A percentile compares a stretch with the other conserved stretches of the same genome.
Evolutionary conservation across 2,113 vertebrate species (phyloP).

Genomic region (Lepus timidus): DNA sequence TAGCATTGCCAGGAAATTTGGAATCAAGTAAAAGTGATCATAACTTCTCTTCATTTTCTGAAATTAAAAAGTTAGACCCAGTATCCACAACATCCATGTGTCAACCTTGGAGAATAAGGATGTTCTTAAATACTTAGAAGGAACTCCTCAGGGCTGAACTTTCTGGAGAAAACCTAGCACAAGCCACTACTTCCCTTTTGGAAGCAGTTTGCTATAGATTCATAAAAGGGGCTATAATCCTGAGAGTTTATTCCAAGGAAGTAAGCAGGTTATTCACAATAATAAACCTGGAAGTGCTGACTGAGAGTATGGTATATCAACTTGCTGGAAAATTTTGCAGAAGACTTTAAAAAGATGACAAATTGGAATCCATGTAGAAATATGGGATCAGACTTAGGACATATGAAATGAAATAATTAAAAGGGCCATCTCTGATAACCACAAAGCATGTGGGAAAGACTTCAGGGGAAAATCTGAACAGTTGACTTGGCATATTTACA

Average conservation of each 20-base stretch:
- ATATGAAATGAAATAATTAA: constrained; percentile 6
- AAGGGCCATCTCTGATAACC: not conserved
- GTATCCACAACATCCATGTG: not conserved
- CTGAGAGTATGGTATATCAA: not conserved
- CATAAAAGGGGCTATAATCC: not conserved
- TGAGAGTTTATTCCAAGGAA: constrained; percentile 11
- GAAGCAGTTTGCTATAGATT: not conserved
- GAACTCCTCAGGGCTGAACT: not conserved
- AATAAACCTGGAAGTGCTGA: constrained; percentile 30
- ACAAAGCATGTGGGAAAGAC: not conserved
- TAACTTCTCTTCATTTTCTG: not conserved
- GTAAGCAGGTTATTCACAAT: not conserved
- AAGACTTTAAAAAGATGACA: constrained; percentile 27
- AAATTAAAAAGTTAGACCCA: not conserved
- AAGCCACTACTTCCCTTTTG: not conserved
- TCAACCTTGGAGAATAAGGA: not conserved
- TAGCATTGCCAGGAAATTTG: not conserved
- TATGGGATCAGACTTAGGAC: constrained; percentile 4
- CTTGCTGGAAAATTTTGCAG: constrained; percentile 8
- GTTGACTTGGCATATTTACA: not conserved
- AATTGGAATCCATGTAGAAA: not conserved
- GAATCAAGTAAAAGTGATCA: not conserved
- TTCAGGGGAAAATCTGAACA: not conserved
- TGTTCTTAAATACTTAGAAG: not conserved
- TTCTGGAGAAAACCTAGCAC: not conserved